Evolutionary conservation across 2,888 invertebrate genomes (phyloP), one percentile per base, ranked within the genome.

Genomic region (Aspidapion aeneum): DNA sequence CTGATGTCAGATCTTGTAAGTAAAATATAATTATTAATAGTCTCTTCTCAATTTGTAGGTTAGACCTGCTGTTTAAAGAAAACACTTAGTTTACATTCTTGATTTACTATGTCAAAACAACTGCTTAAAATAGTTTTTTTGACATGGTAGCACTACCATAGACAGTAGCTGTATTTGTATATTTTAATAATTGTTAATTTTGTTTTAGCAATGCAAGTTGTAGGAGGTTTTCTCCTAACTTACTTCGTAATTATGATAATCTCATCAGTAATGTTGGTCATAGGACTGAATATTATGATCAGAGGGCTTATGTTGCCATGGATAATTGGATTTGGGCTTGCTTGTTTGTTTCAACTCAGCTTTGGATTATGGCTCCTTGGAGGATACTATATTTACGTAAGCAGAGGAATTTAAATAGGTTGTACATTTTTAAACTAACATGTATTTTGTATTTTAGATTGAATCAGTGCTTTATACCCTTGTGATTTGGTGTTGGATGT

Each of bases 371-470:
- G 94, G 93, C 83, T 94, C 1, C 82, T 94, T 49, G 92, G 91
- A 66, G 93, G 94, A 66, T 95, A 95, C 75, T 95, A 95, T 74
- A 94, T 94, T 74, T 94, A 94, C 81, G 94, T 94, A 79, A 90
- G 90, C 86, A 60, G 19, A 56, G 18, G 7, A 52, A 21, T 58
- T 58, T 18, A 59, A n/a, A 16, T 12, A n/a, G 5, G 1, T 57
- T n/a, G 51, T 61, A n/a, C 1, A 21, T 22, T 5, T 48, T 9
- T 55, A 20, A 20, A 16, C n/a, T 59, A 21, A 57, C 21, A 55
- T 20, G 20, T 9, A 60, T 49, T 63, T 68, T 55, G 66, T 50
- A 61, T 82, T 86, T 66, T 80, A 94, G 94, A 82, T 94, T 74
- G 89, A 92, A 63, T 87, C 89, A 52, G 91, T 93, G 1, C 87